A percentile compares a stretch with the other conserved stretches of the same genome.
phyloP scores from a whole-genome alignment of 1,140 invertebrate species.

The Panagrolaimus sp. region DNA sequence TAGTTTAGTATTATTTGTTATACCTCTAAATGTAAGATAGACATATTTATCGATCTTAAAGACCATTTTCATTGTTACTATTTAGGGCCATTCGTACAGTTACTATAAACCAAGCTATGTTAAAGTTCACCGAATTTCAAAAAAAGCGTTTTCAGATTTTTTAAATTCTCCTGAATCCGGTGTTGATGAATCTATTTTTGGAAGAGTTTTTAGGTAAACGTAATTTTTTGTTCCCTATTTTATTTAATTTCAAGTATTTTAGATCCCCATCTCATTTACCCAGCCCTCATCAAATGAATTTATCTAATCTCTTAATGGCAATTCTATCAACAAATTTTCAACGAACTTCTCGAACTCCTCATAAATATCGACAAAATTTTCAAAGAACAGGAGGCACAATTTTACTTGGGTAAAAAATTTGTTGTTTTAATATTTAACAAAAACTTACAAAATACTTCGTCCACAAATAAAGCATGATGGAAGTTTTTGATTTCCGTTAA shows the following conservation, averaged over 20 bases:
- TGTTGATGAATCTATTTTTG: background rate
- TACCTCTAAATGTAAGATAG: too few relatives aligned
- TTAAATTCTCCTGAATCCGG: background rate
- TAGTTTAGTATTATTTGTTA: too few relatives aligned
- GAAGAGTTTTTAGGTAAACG: slow-evolving; percentile 8
- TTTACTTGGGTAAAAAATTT: slow-evolving; percentile 16
- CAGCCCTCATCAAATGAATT: background rate
- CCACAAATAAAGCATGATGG: slow-evolving; percentile 25
- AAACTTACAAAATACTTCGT: slow-evolving; percentile 23
- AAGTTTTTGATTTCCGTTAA: background rate
- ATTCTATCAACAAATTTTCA: slow-evolving; percentile 13
- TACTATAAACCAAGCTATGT: too few relatives aligned
- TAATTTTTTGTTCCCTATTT: too few relatives aligned
- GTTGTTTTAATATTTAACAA: background rate
- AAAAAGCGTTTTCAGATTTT: background rate
- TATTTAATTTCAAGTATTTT: background rate
- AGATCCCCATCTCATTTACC: background rate
- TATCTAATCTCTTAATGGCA: slow-evolving; percentile 7
- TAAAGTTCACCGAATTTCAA: background rate
- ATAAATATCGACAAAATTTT: slow-evolving; percentile 10
- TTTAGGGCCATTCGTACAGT: too few relatives aligned
- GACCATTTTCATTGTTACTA: too few relatives aligned
- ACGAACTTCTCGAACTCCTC: slow-evolving; percentile 14
- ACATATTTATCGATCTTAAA: too few relatives aligned
- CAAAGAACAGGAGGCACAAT: slow-evolving; percentile 24